Evolutionary conservation across 2,888 invertebrate species (phyloP), one percentile per base, ranked within the genome.

Genomic region (Ctena decussata): DNA sequence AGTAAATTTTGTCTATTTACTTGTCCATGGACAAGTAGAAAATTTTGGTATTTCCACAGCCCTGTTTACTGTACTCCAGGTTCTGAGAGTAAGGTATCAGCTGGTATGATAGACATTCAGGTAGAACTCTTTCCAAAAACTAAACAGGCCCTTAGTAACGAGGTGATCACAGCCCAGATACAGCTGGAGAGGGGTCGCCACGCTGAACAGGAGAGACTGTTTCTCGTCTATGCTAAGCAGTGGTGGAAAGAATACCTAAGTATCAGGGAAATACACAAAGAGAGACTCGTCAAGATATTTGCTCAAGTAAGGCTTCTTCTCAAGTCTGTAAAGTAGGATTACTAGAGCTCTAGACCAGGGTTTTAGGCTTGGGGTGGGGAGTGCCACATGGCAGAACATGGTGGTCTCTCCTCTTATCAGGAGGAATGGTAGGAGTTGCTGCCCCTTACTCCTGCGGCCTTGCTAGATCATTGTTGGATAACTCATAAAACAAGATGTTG

Each of bases 241-340:
- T 96, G 96, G 96, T 96, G 96, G 96, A 94, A 95, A 83, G 96
- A 96, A 75, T 96, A 93, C 83, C 91, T 95, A 1, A 94, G 95
- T 84, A 95, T 96, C 49, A 78, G 95, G 35, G 93, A 93, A 12
- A 81, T 89, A 18, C 95, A 96, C 77, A 94, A 92, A 60, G 94
- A 95, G 24, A 91, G 96, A 69, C 91, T 95, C 8, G 96, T 96
- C 41, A 96, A 96, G 89, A 95, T 96, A 89, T 96, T 96, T 94
- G 96, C 96, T 70, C 94, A 95, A 93, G 95, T 95, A 84, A 77
- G 65, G 21, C 15, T 46, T 46, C 2, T 15, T 41, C 15, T 41
- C 15, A 41, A 41, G n/a, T n/a, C n/a, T n/a, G n/a, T n/a, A n/a
- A n/a, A n/a, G n/a, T n/a, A n/a, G n/a, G n/a, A n/a, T n/a, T n/a